Conservation (phyloP, 1,140 invertebrate genomes). For the Sarcophaga bullata region DNA sequence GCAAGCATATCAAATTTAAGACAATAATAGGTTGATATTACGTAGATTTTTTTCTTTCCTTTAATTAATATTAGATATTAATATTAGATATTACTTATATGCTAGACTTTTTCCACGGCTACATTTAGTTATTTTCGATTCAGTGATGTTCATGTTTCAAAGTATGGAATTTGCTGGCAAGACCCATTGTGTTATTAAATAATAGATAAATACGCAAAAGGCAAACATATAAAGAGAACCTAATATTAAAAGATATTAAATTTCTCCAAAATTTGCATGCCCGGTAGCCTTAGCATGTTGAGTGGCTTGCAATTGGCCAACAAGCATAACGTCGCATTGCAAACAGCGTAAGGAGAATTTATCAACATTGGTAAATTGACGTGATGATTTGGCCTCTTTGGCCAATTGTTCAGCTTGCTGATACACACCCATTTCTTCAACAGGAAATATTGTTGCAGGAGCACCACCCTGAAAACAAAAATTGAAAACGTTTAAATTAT, state of each 20-base stretch:
- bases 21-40: not conserved
- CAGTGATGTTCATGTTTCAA: not conserved
- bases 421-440: conserved; percentile 77
- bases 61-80: too few species aligned
- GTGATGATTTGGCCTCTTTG: conserved; percentile 84
- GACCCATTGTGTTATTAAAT: conserved; percentile 59
- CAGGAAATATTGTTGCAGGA: conserved; percentile 83
- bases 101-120: not conserved
- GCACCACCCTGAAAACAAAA: conserved; percentile 69
- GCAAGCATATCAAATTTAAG: conserved; percentile 1
- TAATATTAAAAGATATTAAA: conserved; percentile 68
- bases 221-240: conserved; percentile 61
- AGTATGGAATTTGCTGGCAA: conserved; percentile 1
- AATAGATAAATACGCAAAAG: conserved; percentile 62
- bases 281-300: conserved; percentile 85
- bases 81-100: too few species aligned
- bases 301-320: conserved; percentile 82
- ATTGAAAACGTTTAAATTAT: conserved; percentile 5
- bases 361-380: conserved; percentile 88
- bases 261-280: conserved; percentile 90
- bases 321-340: conserved; percentile 78
- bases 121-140: too few species aligned
- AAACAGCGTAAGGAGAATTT: conserved; percentile 87
- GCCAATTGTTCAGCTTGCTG: conserved; percentile 85
- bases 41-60: not conserved